Percentiles rank a stretch among this genome's conserved stretches.
Evolutionary conservation across 2,888 invertebrate species (phyloP).

Genomic region (Ypsolopha sequella): DNA sequence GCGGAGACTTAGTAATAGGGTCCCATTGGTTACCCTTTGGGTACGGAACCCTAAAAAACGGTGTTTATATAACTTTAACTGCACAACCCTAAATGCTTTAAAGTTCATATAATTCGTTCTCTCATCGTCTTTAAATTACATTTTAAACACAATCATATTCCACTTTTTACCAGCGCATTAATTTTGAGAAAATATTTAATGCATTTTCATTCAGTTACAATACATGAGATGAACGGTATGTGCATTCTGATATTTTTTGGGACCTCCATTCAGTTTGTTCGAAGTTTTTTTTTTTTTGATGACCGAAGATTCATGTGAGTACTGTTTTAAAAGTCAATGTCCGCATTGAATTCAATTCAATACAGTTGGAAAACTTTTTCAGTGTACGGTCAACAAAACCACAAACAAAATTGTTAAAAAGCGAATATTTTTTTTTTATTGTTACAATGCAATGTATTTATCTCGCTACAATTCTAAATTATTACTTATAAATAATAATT

Average conservation of each 20-base stretch:
- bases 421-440: neutral
- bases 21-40: too few relatives aligned
- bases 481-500: too few relatives aligned
- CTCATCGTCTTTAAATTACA: too few relatives aligned
- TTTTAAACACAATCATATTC: too few relatives aligned
- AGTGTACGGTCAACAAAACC: constrained; percentile 13
- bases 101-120: too few relatives aligned
- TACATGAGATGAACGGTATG: neutral
- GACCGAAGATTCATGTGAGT: neutral
- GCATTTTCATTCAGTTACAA: constrained; percentile 8
- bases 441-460: too few relatives aligned
- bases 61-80: too few relatives aligned
- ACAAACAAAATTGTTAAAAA: constrained; percentile 8
- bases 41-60: too few relatives aligned
- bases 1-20: too few relatives aligned
- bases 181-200: constrained; percentile 4
- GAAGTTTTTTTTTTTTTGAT: constrained; percentile 8
- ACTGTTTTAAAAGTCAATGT: constrained; percentile 12
- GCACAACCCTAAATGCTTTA: too few relatives aligned
- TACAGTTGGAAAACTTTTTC: constrained; percentile 21
- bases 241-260: constrained; percentile 11
- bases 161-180: neutral
- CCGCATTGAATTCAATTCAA: constrained; percentile 39
- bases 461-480: too few relatives aligned
- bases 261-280: constrained; percentile 10